These are phyloP conservation scores for human (Homo sapiens) DNA, from an alignment of 2,113 vertebrate species.

Conservation along the genomic window DNA sequence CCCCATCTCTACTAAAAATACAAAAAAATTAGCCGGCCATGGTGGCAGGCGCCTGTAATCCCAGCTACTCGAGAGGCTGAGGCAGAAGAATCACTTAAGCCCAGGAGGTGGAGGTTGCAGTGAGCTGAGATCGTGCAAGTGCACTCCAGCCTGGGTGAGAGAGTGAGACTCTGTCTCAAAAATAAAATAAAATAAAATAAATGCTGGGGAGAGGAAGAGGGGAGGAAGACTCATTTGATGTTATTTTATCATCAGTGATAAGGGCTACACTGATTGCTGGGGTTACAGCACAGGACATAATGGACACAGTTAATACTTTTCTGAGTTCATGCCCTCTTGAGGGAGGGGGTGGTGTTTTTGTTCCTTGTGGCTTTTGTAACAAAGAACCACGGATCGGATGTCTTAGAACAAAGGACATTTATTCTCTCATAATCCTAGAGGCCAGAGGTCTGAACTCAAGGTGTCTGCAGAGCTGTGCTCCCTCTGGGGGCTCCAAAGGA, in stretches of 20 bases:
- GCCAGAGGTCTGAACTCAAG: neutral
- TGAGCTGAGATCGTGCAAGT: too few species aligned
- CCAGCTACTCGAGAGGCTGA: too few species aligned
- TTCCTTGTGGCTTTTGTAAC: neutral
- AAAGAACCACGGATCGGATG: neutral
- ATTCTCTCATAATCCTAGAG: rapidly evolving
- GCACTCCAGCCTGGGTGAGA: too few species aligned
- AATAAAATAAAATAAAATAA: too few species aligned
- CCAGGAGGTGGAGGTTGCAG: too few species aligned
- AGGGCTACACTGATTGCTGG: neutral
- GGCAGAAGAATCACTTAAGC: too few species aligned
- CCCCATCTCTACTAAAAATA: too few species aligned
- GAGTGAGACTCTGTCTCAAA: too few species aligned
- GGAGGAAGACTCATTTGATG: too few species aligned
- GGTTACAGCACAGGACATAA: neutral
- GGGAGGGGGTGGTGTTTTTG: neutral
- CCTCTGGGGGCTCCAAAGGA: neutral
- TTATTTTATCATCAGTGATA: neutral
- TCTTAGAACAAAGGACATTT: neutral
- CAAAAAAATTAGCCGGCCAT: too few species aligned
- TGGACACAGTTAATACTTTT: neutral
- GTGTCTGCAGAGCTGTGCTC: rapidly evolving
- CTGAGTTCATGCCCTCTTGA: neutral
- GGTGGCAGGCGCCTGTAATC: too few species aligned
- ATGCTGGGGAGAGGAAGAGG: too few species aligned